These are phyloP conservation scores for Harlomillsia oculata DNA, from an alignment of 1,140 invertebrate species.

Conservation along the genomic window DNA sequence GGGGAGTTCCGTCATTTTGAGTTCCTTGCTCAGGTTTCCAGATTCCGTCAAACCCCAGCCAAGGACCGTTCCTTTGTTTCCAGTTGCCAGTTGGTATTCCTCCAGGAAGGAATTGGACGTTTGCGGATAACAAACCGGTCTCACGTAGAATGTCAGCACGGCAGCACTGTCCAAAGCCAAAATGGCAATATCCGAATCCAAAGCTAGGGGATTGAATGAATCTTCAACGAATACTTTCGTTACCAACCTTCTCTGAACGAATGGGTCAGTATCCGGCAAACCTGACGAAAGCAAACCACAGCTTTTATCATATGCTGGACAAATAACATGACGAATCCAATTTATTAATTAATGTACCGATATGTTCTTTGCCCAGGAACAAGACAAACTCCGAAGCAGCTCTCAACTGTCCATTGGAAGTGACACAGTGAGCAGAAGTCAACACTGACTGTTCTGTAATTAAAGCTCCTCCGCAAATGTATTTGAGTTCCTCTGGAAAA, in stretches of 20 bases:
- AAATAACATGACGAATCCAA: no score
- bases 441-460: constrained; percentile 30
- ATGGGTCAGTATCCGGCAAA: constrained; percentile 29
- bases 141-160: constrained; percentile 27
- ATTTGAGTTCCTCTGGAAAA: constrained; percentile 19
- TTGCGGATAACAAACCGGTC: constrained; percentile 35
- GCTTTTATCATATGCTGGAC: no score
- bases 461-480: constrained; percentile 31
- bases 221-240: constrained; percentile 31
- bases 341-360: constrained; percentile 17
- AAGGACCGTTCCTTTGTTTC: constrained; percentile 28
- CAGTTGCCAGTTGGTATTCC: constrained; percentile 30
- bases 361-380: constrained; percentile 31
- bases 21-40: constrained; percentile 12
- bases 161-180: constrained; percentile 27
- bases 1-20: constrained; percentile 30
- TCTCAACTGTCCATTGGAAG: constrained; percentile 9
- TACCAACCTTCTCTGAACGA: constrained; percentile 25
- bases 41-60: constrained; percentile 32
- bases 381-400: constrained; percentile 20
- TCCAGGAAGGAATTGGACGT: constrained; percentile 32
- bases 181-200: constrained; percentile 35
- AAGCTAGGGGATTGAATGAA: constrained; percentile 25
- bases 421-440: constrained; percentile 30
- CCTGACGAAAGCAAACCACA: no score